Conservation (phyloP, 2,113 vertebrate genomes). For the Thymallus thymallus region DNA sequence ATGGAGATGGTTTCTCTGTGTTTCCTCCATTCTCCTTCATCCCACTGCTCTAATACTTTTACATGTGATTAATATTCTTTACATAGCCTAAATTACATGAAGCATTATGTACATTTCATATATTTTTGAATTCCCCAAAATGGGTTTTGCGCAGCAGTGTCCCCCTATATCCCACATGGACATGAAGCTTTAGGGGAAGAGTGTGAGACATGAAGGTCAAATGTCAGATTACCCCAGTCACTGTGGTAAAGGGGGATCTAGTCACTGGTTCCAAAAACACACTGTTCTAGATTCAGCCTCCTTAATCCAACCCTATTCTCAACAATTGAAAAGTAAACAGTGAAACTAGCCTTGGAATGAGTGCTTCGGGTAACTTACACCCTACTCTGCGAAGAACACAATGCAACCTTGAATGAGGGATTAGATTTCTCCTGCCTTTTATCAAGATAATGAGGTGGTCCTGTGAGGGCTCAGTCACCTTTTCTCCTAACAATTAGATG, state of each 20-base stretch:
- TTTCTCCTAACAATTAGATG: not conserved
- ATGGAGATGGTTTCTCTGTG: not conserved
- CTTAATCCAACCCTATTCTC: not conserved
- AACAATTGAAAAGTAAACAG: not conserved
- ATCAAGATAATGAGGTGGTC: slow-evolving; percentile 29
- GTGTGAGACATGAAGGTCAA: not conserved
- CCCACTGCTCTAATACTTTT: not conserved
- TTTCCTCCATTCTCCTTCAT: not conserved
- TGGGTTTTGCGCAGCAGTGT: not conserved
- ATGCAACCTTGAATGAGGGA: not conserved
- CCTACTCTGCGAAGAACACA: not conserved
- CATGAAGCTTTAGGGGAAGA: no score
- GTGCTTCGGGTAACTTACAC: not conserved
- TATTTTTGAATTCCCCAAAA: no score
- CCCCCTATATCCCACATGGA: not conserved
- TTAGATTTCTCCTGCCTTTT: slow-evolving; percentile 16
- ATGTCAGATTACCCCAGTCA: not conserved
- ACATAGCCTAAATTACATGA: no score
- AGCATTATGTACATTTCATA: not conserved
- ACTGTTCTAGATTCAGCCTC: not conserved
- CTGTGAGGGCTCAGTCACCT: slow-evolving; percentile 12
- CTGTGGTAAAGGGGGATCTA: not conserved
- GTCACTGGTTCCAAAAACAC: not conserved
- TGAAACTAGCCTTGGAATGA: not conserved
- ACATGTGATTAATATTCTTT: not conserved